Base-by-base conservation (phyloP, 2,113 vertebrate species). In the Pogonocichla stellata region DNA sequence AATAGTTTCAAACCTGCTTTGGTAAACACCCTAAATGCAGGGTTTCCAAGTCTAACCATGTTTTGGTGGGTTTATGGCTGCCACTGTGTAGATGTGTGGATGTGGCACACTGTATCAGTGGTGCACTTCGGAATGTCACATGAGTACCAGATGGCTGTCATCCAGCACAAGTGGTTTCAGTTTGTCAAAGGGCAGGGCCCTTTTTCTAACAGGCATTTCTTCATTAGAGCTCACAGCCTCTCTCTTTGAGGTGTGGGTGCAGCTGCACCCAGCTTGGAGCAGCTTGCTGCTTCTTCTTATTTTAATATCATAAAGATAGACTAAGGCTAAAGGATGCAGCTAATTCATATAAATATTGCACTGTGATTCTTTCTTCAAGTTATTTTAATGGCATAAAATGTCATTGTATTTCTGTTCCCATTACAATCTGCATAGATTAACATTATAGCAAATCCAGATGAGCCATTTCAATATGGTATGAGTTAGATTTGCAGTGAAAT, bases 361-460 rank as follows among this genome's bases (percentile, higher is more conserved):
- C 54, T 58, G 40, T 69, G 54, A 31, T 92, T 95, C 77, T 94
- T 80, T 65, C 70, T 79, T 81, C 61, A 53, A 62, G 75, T 92
- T 95, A 85, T 57, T 92, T 80, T 88, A 92, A 83, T 87, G 66
- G 74, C 86, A 64, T 73, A 65, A 88, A 92, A 94, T 93, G 85
- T 95, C 83, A 88, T 88, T 95, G 80, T 84, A 42, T 93, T 92
- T 92, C 81, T 92, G 40, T 88, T 93, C 36, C 79, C 62, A 81
- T 95, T 95, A 77, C 82, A 67, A 91, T 93, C 80, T 95, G 92
- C 92, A 93, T 93, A 96, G 96, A 94, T 93, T 96, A 96, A 96
- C 92, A 86, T 91, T 91, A 78, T 81, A 92, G 82, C 82, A 93
- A 95, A 92, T 96, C 88, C 94, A 93, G 88, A 75, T 95, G 82